Base-by-base conservation (phyloP, 2,888 invertebrate genomes). In the Lochmaea capreae region DNA sequence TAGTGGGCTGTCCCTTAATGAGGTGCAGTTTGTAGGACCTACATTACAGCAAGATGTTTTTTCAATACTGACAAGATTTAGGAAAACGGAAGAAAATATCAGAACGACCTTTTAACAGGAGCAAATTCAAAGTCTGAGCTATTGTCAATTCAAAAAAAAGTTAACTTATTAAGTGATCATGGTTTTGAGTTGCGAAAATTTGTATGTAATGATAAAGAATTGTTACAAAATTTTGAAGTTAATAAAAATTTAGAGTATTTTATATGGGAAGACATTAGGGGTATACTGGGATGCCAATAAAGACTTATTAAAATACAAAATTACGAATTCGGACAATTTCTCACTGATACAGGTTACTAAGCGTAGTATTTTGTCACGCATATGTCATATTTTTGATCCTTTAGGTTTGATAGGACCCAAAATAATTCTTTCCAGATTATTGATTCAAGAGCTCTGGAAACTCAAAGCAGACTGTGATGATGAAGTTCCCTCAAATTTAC, bases 381-480 rank as follows among this genome's bases (percentile, higher is more conserved):
- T 66, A 5, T 58, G 61, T 12, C 42, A 73, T 33, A 65, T 71
- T 33, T 59, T 73, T 54, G 73, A 73, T 46, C 69, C 66, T 9
- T 52, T 71, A 16, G 74, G 74, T 6, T 22, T 71, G 65, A 43
- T 73, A n/a, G 57, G 71, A 3, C 73, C 68, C 16, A 57, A 65
- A 12, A 52, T 69, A 33, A 58, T 69, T 9, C 59, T 43, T 16
- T 71, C 71, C 9, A 74, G 67, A 59, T 33, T 74, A 62, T 9
- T 67, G 26, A 67, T 67, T 5, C 54, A 67, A 57, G 42, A 58
- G 5, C 26, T 80, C 22, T 81, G 81, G 81, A 62, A 69, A 63
- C 22, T 66, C 18, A 67, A 69, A n/a, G 22, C 77, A 43, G 69
- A 67, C 22, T 82, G 81, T 80, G 80, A 83, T 68, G 79, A 81